These are phyloP conservation scores for Malthinus flaveolus DNA, from an alignment of 2,888 invertebrate genomes.

Conservation along the genomic window DNA sequence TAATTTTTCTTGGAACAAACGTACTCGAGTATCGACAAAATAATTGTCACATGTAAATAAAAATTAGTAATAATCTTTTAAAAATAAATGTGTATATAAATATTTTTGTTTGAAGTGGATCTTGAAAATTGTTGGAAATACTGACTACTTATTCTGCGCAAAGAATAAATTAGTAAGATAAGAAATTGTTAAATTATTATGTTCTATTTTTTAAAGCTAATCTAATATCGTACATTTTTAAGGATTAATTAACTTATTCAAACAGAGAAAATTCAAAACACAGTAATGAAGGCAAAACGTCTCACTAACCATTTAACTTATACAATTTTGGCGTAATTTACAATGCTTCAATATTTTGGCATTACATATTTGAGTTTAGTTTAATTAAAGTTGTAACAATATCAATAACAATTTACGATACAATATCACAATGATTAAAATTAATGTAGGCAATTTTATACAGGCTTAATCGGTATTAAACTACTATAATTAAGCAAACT, in stretches of 20 bases:
- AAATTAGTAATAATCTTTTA: conserved; percentile 3
- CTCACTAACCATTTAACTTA: conserved; percentile 31
- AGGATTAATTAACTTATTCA: conserved; percentile 22
- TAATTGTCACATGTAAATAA: conserved; percentile 56
- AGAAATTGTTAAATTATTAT: conserved; percentile 17
- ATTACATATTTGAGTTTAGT: conserved; percentile 28
- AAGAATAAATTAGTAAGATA: conserved; percentile 1
- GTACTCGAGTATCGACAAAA: conserved; percentile 94
- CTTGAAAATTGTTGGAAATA: too few relatives aligned
- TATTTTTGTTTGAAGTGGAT: background rate
- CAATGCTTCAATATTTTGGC: conserved; percentile 27
- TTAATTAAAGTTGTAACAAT: conserved; percentile 29
- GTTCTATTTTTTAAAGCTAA: conserved; percentile 29
- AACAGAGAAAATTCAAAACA: conserved; percentile 26
- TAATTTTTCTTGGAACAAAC: conserved; percentile 96
- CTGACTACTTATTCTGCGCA: too few relatives aligned
- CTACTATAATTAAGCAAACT: conserved; percentile 16
- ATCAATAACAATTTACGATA: conserved; percentile 29
- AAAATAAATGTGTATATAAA: background rate
- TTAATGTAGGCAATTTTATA: conserved; percentile 25
- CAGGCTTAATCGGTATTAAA: conserved; percentile 17
- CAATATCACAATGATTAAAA: conserved; percentile 31
- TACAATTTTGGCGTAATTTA: conserved; percentile 29
- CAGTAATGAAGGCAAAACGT: conserved; percentile 29
- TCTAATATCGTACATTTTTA: conserved; percentile 23